These are phyloP conservation scores for Synanthedon vespiformis DNA, from an alignment of 2,888 invertebrate genomes.

Conservation along the genomic window DNA sequence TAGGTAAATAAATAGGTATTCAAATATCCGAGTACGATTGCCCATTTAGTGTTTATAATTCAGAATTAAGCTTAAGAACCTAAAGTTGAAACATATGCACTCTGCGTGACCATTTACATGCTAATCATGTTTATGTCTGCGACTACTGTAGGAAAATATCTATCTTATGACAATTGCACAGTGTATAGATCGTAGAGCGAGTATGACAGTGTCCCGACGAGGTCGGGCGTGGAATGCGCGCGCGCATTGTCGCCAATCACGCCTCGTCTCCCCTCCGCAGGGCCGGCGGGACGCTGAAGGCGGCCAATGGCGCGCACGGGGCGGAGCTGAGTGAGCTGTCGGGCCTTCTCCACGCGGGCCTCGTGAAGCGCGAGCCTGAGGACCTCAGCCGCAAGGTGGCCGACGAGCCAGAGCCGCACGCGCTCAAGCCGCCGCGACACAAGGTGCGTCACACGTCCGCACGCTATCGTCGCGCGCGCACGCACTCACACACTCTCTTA, in stretches of 20 bases:
- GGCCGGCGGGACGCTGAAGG: conserved; percentile 71
- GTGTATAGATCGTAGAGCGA: conserved; percentile 27
- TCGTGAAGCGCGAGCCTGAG: conserved; percentile 85
- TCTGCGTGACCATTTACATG: conserved; percentile 15
- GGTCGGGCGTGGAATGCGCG: conserved; percentile 39
- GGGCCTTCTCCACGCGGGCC: conserved; percentile 74
- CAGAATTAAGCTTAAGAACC: background rate
- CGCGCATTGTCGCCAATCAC: conserved; percentile 55
- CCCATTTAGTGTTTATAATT: background rate
- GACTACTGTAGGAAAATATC: background rate
- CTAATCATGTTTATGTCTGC: conserved; percentile 27
- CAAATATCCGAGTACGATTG: background rate
- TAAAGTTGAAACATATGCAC: background rate
- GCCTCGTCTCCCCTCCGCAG: conserved; percentile 72
- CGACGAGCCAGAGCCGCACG: conserved; percentile 71
- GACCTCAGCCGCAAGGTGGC: conserved; percentile 80
- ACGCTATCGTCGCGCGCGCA: conserved; percentile 68
- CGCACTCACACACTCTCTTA: conserved; percentile 63
- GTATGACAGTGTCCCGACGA: conserved; percentile 38
- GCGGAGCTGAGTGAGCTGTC: conserved; percentile 75
- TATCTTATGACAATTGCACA: conserved; percentile 26
- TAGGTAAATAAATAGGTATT: background rate
- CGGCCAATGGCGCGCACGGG: conserved; percentile 77
- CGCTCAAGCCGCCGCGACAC: conserved; percentile 74
- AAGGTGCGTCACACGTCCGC: conserved; percentile 73